These are phyloP conservation scores for Virgularia gustaviana DNA, from an alignment of 92 coral and sea anemone genomes.

Conservation along the genomic window DNA sequence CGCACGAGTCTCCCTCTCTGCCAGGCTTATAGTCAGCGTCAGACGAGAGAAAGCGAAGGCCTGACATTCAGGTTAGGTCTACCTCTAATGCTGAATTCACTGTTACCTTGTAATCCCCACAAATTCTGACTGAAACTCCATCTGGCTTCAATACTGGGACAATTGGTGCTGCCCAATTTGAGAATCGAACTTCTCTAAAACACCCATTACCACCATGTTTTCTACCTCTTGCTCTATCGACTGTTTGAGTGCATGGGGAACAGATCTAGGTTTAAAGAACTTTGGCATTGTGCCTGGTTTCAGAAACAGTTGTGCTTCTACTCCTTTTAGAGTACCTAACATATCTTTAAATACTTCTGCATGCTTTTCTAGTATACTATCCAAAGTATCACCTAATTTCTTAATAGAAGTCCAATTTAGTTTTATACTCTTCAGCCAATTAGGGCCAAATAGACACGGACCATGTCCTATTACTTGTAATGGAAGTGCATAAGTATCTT, in stretches of 20 bases:
- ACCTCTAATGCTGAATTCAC: too few relatives aligned
- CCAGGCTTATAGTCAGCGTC: too few relatives aligned
- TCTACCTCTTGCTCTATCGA: conserved; percentile 22
- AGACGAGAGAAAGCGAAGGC: too few relatives aligned
- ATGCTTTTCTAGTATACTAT: conserved; percentile 22
- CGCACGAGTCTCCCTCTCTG: too few relatives aligned
- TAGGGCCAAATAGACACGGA: conserved; percentile 41
- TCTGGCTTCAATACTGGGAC: not conserved
- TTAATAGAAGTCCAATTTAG: conserved; percentile 45
- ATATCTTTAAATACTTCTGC: conserved; percentile 41
- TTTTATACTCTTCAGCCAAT: conserved; percentile 38
- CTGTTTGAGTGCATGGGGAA: conserved; percentile 16
- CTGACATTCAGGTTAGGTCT: too few relatives aligned
- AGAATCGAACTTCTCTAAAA: not conserved
- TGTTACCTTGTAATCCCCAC: too few relatives aligned
- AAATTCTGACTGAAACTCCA: too few relatives aligned
- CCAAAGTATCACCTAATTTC: conserved; percentile 15
- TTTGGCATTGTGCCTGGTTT: conserved; percentile 36
- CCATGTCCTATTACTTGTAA: conserved; percentile 19
- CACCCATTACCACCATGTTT: not conserved
- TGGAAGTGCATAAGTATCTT: not conserved
- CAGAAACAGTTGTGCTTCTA: conserved; percentile 36
- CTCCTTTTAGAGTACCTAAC: conserved; percentile 35
- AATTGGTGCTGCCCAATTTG: not conserved
- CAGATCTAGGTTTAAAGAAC: conserved; percentile 31